Conservation (phyloP, 2,888 invertebrate genomes). For the Apocheima hispidaria region DNA sequence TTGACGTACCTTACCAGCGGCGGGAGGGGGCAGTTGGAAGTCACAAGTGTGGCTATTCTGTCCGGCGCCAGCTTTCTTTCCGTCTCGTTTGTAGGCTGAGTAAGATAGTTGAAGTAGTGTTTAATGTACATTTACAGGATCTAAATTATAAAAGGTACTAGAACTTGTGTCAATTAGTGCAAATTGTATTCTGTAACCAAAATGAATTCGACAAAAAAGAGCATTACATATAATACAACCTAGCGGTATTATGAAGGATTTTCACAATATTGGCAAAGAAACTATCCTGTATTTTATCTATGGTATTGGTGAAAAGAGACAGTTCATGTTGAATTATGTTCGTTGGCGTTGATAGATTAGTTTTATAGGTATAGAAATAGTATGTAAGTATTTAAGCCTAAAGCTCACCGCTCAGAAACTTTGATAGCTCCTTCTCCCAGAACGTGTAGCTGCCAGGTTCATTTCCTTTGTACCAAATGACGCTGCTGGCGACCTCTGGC, state of each 20-base stretch:
- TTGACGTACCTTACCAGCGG: conserved; percentile 84
- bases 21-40: conserved; percentile 89
- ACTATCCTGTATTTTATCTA: too few relatives aligned
- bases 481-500: conserved; percentile 94
- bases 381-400: neutral
- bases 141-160: neutral
- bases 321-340: too few relatives aligned
- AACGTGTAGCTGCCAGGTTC: conserved; percentile 90
- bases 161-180: neutral
- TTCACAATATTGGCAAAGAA: too few relatives aligned
- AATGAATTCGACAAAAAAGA: too few relatives aligned
- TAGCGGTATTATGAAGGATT: too few relatives aligned
- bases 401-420: conserved; percentile 91
- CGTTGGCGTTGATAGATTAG: too few relatives aligned
- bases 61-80: conserved; percentile 89
- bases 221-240: too few relatives aligned
- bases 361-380: neutral
- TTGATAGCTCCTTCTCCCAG: conserved; percentile 91
- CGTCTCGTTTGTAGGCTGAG: conserved; percentile 90
- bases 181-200: too few relatives aligned
- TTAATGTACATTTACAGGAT: neutral
- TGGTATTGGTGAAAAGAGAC: too few relatives aligned
- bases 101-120: neutral
- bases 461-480: conserved; percentile 97
- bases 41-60: conserved; percentile 92